A percentile compares a stretch with the other conserved stretches of the same genome.
Evolutionary conservation across 2,113 vertebrate species (phyloP).

Genomic region (Budorcas taxicolor): DNA sequence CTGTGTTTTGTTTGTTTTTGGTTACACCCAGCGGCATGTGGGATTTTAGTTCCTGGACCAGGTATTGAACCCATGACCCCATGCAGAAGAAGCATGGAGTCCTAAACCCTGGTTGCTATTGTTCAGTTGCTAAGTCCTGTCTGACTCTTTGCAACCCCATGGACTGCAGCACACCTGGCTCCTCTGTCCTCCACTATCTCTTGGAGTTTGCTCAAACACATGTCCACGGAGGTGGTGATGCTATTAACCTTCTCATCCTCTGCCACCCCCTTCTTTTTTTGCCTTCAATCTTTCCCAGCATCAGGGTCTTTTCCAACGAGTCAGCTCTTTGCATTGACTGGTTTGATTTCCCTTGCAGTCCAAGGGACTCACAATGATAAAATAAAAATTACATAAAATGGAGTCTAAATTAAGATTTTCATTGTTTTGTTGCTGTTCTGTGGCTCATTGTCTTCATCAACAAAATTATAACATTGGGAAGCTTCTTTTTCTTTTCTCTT

Average conservation of each 20-base stretch:
- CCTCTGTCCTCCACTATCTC: neutral
- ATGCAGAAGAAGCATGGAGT: neutral
- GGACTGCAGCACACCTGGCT: neutral
- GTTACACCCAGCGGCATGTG: fast-evolving
- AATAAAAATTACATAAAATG: conserved; percentile 51
- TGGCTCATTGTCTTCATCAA: conserved; percentile 40
- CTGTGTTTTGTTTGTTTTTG: neutral
- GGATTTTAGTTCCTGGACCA: neutral
- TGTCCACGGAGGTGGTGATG: neutral
- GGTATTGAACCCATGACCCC: neutral
- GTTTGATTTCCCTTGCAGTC: neutral
- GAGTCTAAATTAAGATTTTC: conserved; percentile 62
- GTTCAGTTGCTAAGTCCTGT: neutral
- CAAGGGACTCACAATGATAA: neutral
- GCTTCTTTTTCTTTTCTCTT: conserved; percentile 42
- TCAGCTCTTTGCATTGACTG: neutral
- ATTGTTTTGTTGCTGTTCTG: neutral
- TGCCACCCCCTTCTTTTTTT: neutral
- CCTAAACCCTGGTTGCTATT: neutral
- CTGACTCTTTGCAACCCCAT: neutral
- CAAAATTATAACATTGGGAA: conserved; percentile 40
- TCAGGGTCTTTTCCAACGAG: neutral
- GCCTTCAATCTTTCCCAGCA: neutral
- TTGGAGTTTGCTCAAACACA: neutral
- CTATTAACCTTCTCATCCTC: neutral